Conservation (phyloP, 1,140 invertebrate genomes). For the Diploscapter pachys region DNA sequence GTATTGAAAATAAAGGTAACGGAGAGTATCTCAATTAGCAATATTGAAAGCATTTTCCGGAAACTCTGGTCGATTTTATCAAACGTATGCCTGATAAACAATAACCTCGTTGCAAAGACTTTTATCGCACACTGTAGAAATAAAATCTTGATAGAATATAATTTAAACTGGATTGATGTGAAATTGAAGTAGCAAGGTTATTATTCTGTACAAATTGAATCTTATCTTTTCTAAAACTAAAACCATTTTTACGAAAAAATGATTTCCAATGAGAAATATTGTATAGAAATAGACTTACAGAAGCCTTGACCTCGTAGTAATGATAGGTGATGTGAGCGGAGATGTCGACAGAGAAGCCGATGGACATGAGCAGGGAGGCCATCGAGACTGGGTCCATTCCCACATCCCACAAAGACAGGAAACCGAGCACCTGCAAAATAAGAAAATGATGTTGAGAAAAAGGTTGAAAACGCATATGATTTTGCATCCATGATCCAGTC, state of each 20-base stretch:
- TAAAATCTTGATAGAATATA: not conserved
- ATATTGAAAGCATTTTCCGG: not conserved
- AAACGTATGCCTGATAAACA: not conserved
- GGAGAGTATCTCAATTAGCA: no score
- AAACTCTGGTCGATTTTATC: constrained; percentile 1
- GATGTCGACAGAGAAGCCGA: constrained; percentile 61
- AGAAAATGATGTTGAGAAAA: no score
- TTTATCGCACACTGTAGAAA: not conserved
- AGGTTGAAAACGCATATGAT: no score
- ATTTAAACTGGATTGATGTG: not conserved
- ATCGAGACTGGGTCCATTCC: constrained; percentile 60
- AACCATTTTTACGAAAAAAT: no score
- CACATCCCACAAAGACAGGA: constrained; percentile 56
- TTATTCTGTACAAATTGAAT: not conserved
- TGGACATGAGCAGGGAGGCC: constrained; percentile 60
- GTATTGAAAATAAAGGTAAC: no score
- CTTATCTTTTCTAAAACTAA: not conserved
- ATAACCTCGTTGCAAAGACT: not conserved
- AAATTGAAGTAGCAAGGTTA: not conserved
- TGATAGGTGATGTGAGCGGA: constrained; percentile 60
- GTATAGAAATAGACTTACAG: constrained; percentile 13
- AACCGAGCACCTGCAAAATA: constrained; percentile 47
- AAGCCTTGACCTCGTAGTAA: constrained; percentile 61
- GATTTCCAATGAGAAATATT: no score
- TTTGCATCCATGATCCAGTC: no score